A percentile compares a stretch with the other conserved stretches of the same genome.
Evolutionary conservation across 2,113 vertebrate species (phyloP).

Genomic region (Aphyosemion australe): DNA sequence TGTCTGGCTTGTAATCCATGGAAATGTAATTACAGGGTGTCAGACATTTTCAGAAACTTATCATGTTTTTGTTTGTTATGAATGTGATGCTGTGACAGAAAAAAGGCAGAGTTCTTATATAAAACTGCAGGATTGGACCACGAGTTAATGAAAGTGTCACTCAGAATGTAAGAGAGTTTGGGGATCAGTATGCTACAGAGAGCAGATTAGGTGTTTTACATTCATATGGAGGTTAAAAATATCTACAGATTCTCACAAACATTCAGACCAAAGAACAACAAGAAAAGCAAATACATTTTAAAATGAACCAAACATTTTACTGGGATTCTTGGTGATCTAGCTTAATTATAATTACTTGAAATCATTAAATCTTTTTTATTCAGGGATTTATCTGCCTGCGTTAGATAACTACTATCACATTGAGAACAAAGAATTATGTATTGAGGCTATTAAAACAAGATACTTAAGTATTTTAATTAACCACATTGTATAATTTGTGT

Average conservation of each 20-base stretch:
- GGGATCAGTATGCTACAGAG: background rate
- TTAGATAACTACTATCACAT: slow-evolving; percentile 4
- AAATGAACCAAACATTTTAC: slow-evolving; percentile 8
- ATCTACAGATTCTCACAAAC: background rate
- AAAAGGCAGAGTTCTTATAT: background rate
- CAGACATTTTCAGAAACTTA: background rate
- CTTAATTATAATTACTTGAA: slow-evolving; percentile 8
- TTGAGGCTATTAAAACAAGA: no score
- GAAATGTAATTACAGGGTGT: background rate
- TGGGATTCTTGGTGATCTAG: slow-evolving; percentile 13
- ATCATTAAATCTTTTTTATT: background rate
- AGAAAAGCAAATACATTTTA: background rate
- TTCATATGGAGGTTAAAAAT: background rate
- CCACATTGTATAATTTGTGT: no score
- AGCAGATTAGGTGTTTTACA: slow-evolving; percentile 7
- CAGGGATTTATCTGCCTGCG: background rate
- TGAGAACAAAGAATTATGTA: background rate
- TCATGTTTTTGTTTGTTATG: background rate
- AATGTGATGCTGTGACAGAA: background rate
- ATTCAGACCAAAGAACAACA: background rate
- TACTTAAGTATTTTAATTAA: no score
- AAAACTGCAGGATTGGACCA: slow-evolving; percentile 23
- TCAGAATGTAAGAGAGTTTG: background rate
- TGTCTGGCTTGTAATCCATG: background rate
- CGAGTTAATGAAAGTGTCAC: slow-evolving; percentile 29